Evolutionary conservation across 2,797 vertebrate genomes (phyloP), one percentile per base, ranked within the genome.

Genomic region (Hoplostethus mediterraneus): DNA sequence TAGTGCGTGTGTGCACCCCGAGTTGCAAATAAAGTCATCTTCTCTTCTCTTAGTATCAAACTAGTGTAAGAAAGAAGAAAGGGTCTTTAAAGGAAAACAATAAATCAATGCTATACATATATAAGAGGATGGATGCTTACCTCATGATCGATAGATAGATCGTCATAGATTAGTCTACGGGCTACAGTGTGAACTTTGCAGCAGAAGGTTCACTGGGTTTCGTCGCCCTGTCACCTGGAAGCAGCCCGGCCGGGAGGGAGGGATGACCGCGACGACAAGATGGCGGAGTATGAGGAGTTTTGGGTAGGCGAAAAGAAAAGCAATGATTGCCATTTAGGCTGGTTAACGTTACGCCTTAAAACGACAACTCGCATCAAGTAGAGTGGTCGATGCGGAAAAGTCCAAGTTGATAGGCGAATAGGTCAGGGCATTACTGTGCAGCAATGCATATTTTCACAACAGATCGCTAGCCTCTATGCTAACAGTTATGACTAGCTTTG

Each of bases 271-370:
- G 91, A 93, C 88, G 91, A 93, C 92, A 97, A 97, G 93, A 97
- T 97, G 97, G 97, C 95, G 95, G 95, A 95, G 87, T 89, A 93
- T 92, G 94, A 95, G 81, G 95, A 95, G 89, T 93, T 96, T 89
- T 94, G 93, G 96, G 96, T 97, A 94, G 92, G 96, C 72, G 78
- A 86, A 82, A 88, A 84, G 77, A 75, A 84, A 85, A 89, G 87
- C 78, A 87, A 58, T 71, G 25, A 12, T 51, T 76, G 2, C 54
- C 8, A 80, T 45, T 63, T 4, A 28, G 60, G 49, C 30, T 1
- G 30, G 3, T 16, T 2, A 45, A 28, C 30, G 31, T 21, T n/a
- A 1, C 3, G 13, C 13, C 25, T 10, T 28, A 33, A 42, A 45
- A 11, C 1, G 3, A 40, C 0, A 48, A 0, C 0, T 2, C 3